These are phyloP conservation scores for Noctua janthe DNA, from an alignment of 2,888 invertebrate species.

Conservation along the genomic window DNA sequence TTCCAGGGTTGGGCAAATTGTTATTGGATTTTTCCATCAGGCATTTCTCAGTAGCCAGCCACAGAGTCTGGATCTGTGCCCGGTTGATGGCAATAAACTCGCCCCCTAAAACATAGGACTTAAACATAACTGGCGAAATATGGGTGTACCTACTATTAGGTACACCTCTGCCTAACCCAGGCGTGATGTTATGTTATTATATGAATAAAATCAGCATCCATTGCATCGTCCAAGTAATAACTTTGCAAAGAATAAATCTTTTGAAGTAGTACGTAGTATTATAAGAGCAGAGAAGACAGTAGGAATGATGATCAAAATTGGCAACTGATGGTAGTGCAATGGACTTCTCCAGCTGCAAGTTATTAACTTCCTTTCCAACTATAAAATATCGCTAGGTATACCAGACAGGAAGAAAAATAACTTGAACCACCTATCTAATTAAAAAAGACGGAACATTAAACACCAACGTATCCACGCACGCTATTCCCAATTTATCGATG, in stretches of 20 bases:
- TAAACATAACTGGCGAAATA: no score
- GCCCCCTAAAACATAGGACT: no score
- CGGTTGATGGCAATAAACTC: no score
- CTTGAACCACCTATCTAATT: conserved; percentile 26
- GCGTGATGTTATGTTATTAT: no score
- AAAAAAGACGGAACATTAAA: conserved; percentile 49
- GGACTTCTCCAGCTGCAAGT: no score
- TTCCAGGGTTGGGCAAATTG: no score
- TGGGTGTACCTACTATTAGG: no score
- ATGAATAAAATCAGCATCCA: background rate
- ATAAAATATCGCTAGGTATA: background rate
- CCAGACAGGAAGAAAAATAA: conserved; percentile 7
- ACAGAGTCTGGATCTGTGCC: no score
- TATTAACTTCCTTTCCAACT: background rate
- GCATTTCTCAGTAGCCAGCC: no score
- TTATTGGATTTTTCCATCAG: no score
- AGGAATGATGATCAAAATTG: background rate
- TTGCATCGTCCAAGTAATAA: background rate
- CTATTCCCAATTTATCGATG: conserved; percentile 68
- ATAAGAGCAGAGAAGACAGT: background rate
- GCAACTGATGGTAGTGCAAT: background rate
- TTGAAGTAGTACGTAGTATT: background rate
- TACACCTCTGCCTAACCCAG: no score
- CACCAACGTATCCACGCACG: conserved; percentile 56
- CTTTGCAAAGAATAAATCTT: background rate